Evolutionary conservation across 2,888 invertebrate genomes (phyloP).

Genomic region (Pseudococcus jackbeardsleyi): DNA sequence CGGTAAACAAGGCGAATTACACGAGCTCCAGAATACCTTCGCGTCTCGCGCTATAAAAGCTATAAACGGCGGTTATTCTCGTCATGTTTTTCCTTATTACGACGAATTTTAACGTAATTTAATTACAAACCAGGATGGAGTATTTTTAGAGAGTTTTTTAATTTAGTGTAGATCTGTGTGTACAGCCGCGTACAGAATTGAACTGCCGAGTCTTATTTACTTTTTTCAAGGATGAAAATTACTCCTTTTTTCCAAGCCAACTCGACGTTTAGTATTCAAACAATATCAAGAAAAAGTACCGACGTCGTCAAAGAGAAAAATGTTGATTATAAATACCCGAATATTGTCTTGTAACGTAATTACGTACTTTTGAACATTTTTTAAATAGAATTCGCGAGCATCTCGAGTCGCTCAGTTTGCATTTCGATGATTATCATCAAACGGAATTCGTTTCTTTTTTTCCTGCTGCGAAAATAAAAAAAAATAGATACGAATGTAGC

Average conservation of each 20-base stretch:
- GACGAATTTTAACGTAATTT: not conserved
- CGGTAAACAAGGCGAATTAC: not conserved
- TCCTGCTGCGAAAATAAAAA: not conserved
- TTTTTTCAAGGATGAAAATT: not conserved
- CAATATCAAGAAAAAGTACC: not conserved
- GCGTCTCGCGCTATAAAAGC: not conserved
- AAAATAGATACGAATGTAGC: not conserved
- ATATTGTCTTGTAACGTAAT: not conserved
- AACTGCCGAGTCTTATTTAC: not conserved
- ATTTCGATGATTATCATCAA: not conserved
- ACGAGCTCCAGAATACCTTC: not conserved
- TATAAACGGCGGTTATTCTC: slow-evolving; percentile 1
- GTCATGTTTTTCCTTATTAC: slow-evolving; percentile 4
- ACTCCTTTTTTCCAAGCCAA: not conserved
- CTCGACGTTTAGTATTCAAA: not conserved
- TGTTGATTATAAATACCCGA: not conserved
- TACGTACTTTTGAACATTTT: not conserved
- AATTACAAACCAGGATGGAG: not conserved
- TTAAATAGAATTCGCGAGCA: not conserved
- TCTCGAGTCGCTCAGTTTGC: not conserved
- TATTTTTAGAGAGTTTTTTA: slow-evolving; percentile 4
- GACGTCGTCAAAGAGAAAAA: not conserved
- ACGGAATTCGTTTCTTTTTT: not conserved
- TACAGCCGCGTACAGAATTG: not conserved
- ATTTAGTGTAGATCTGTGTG: not conserved